Evolutionary conservation across 2,797 vertebrate species (phyloP).

Genomic region (Characodon lateralis): DNA sequence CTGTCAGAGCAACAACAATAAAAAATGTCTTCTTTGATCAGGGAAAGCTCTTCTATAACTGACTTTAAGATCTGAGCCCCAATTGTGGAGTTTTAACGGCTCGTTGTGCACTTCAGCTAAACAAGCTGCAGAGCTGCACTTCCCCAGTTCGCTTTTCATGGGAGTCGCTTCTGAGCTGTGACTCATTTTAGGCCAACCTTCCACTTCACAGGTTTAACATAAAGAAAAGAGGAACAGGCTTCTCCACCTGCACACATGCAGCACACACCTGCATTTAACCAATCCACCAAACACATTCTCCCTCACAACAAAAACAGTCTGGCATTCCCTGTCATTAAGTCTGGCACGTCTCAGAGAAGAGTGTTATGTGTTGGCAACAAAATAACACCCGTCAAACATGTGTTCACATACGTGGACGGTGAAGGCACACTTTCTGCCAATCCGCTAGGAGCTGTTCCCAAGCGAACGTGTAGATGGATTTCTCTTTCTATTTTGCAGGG

Average conservation of each 20-base stretch:
- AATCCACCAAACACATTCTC: slow-evolving; percentile 51
- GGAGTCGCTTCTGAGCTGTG: slow-evolving; percentile 40
- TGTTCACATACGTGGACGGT: slow-evolving; percentile 24
- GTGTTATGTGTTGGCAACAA: slow-evolving; percentile 53
- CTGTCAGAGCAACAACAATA: background rate
- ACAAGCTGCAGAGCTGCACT: slow-evolving; percentile 42
- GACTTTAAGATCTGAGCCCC: slow-evolving; percentile 24
- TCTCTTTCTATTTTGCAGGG: slow-evolving; percentile 16
- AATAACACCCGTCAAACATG: slow-evolving; percentile 47
- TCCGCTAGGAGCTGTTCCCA: slow-evolving; percentile 23
- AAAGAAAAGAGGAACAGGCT: slow-evolving; percentile 16
- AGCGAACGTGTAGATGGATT: background rate
- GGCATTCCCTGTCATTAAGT: slow-evolving; percentile 50
- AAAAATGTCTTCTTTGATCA: slow-evolving; percentile 7
- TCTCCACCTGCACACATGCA: slow-evolving; percentile 4
- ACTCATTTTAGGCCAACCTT: slow-evolving; percentile 41
- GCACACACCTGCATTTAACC: slow-evolving; percentile 46
- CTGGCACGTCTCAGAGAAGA: slow-evolving; percentile 36
- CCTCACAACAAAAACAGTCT: slow-evolving; percentile 43
- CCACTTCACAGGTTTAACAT: slow-evolving; percentile 30
- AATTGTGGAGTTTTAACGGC: slow-evolving; percentile 23
- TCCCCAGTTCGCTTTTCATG: slow-evolving; percentile 9
- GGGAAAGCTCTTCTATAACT: background rate
- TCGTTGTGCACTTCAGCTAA: slow-evolving; percentile 42
- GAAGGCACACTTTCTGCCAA: slow-evolving; percentile 19